These are phyloP conservation scores for Lucinisca nassula DNA, from an alignment of 2,888 invertebrate genomes.

Conservation along the genomic window DNA sequence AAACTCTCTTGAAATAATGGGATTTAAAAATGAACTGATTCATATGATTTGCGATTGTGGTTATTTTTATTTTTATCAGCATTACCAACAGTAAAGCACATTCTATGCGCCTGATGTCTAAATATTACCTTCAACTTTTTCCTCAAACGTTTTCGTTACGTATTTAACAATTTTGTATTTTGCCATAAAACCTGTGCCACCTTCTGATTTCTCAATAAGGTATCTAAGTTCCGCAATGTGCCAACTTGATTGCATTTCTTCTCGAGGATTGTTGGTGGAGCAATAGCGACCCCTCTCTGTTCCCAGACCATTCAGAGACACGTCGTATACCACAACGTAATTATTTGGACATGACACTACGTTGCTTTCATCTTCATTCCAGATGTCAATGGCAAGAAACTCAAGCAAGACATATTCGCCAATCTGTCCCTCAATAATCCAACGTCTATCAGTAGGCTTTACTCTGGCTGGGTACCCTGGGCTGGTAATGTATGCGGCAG, in stretches of 20 bases:
- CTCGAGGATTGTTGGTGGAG: not conserved
- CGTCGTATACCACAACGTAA: not conserved
- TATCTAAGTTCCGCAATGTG: not conserved
- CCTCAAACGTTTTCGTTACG: not conserved
- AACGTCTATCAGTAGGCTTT: not conserved
- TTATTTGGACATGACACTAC: not conserved
- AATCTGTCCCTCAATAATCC: conserved; percentile 20
- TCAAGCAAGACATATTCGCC: conserved; percentile 26
- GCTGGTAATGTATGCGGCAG: conserved; percentile 41
- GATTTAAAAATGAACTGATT: no score
- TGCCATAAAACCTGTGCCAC: not conserved
- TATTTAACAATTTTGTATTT: not conserved
- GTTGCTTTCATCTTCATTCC: not conserved
- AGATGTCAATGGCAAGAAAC: not conserved
- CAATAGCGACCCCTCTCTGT: not conserved
- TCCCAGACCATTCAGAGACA: not conserved
- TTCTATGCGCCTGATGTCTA: no score
- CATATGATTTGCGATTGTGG: no score
- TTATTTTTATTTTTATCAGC: no score
- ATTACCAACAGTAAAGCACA: no score
- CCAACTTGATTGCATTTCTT: not conserved
- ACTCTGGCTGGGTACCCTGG: conserved; percentile 46
- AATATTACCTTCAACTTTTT: not conserved
- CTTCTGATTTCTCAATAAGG: not conserved
- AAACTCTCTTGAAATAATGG: no score